These are phyloP conservation scores for Panurus biarmicus DNA, from an alignment of 2,113 vertebrate genomes.

Conservation along the genomic window DNA sequence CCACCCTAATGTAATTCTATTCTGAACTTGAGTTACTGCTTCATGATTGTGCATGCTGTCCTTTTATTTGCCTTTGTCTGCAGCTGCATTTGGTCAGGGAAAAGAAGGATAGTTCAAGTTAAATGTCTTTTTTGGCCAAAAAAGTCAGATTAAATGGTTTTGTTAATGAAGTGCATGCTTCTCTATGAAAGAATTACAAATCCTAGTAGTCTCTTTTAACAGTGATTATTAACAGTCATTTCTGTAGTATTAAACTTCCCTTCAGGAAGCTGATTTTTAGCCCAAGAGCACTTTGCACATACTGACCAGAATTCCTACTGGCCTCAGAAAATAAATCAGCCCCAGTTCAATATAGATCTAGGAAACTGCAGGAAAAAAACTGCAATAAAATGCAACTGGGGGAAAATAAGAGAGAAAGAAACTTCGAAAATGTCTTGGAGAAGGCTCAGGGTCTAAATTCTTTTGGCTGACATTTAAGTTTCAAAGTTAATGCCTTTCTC, in stretches of 20 bases:
- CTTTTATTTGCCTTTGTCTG: neutral
- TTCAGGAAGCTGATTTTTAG: neutral
- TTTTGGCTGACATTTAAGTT: slow-evolving; percentile 56
- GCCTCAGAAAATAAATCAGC: neutral
- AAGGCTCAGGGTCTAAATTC: slow-evolving; percentile 23
- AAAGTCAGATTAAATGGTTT: neutral
- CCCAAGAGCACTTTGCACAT: neutral
- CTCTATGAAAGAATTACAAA: neutral
- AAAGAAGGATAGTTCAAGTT: neutral
- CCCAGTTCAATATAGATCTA: neutral
- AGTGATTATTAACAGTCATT: neutral
- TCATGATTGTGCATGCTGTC: neutral
- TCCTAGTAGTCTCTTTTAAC: neutral
- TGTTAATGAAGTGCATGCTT: neutral
- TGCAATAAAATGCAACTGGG: neutral
- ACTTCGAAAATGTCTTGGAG: slow-evolving; percentile 27
- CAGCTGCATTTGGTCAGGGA: neutral
- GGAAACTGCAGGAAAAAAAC: neutral
- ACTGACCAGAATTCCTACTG: neutral
- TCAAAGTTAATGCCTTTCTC: slow-evolving; percentile 37
- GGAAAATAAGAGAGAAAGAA: slow-evolving; percentile 10
- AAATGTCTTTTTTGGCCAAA: neutral
- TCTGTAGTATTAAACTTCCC: neutral
- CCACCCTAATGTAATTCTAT: neutral
- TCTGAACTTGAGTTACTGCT: neutral